These are phyloP conservation scores for Vidua macroura DNA, from an alignment of 2,113 vertebrate species.

Conservation along the genomic window DNA sequence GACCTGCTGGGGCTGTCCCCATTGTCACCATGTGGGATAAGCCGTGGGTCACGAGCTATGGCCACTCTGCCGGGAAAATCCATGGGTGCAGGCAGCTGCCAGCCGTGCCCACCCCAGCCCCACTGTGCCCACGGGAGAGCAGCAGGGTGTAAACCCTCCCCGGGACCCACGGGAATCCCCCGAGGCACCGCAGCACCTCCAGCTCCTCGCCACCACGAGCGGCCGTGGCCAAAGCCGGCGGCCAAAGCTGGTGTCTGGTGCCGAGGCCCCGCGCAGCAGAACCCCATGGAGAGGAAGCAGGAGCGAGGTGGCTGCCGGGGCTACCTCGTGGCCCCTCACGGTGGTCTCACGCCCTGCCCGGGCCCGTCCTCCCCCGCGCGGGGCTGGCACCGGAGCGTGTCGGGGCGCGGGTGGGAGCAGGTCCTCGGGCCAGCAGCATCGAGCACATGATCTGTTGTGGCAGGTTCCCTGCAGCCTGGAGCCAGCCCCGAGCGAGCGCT, in stretches of 20 bases:
- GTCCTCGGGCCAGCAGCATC: constrained; percentile 59
- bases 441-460: constrained; percentile 74
- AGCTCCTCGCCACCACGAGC: background rate
- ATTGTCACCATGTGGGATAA: fast-evolving
- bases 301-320: background rate
- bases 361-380: background rate
- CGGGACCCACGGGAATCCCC: background rate
- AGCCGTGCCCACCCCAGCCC: background rate
- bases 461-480: constrained; percentile 76
- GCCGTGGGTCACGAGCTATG: fast-evolving
- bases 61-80: background rate
- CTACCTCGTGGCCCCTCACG: fast-evolving
- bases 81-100: background rate
- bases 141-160: too few relatives aligned
- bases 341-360: background rate
- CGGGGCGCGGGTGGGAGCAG: constrained; percentile 10
- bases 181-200: background rate
- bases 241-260: background rate
- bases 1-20: background rate
- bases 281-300: background rate
- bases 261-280: background rate
- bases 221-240: background rate
- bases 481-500: constrained; percentile 76
- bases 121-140: background rate
- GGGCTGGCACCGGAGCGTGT: background rate